Evolutionary conservation across 1,140 invertebrate genomes (phyloP).

Genomic region (Mizuhopecten yessoensis): DNA sequence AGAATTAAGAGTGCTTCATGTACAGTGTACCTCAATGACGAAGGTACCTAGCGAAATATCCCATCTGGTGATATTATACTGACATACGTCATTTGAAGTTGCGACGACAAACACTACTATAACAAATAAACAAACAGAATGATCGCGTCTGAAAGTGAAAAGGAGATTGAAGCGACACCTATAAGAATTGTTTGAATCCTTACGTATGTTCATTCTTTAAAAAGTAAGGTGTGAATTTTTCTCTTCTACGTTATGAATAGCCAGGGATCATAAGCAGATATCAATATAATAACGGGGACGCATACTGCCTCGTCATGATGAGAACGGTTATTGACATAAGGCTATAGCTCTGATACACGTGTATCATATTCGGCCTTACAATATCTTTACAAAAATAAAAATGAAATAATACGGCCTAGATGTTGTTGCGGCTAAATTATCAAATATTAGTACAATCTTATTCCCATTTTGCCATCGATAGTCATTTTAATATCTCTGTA

Average conservation of each 20-base stretch:
- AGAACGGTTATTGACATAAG: conserved; percentile 29
- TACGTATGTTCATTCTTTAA: too few relatives aligned
- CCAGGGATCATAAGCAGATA: neutral
- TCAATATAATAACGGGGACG: neutral
- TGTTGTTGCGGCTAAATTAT: conserved; percentile 1
- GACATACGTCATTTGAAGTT: too few relatives aligned
- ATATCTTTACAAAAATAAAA: neutral
- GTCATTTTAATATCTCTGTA: neutral
- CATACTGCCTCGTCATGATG: neutral
- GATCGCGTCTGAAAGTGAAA: too few relatives aligned
- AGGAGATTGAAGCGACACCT: too few relatives aligned
- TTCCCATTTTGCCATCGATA: neutral
- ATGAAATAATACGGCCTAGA: conserved; percentile 15
- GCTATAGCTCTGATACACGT: neutral
- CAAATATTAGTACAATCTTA: neutral
- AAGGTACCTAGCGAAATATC: too few relatives aligned
- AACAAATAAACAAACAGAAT: too few relatives aligned
- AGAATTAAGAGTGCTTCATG: too few relatives aligned
- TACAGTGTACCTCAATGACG: too few relatives aligned
- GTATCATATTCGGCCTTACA: neutral
- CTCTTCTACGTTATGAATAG: neutral
- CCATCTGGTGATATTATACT: too few relatives aligned
- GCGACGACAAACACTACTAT: too few relatives aligned
- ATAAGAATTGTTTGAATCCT: too few relatives aligned
- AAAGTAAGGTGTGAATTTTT: too few relatives aligned